These are phyloP conservation scores for Danaus chrysippus DNA, from an alignment of 2,888 invertebrate species.

Conservation along the genomic window DNA sequence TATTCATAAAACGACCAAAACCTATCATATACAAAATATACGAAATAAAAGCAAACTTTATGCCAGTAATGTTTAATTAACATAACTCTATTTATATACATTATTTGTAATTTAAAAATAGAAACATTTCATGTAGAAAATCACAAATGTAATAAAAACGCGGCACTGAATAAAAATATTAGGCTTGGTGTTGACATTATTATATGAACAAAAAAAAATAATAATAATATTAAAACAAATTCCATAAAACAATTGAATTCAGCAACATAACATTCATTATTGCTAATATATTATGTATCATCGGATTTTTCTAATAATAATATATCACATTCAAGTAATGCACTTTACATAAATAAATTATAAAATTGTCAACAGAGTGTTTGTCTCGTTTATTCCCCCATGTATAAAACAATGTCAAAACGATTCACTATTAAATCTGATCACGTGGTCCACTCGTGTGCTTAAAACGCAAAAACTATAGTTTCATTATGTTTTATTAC, in stretches of 20 bases:
- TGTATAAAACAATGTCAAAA: conserved; percentile 72
- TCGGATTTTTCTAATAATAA: conserved; percentile 49
- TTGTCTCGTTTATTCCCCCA: conserved; percentile 64
- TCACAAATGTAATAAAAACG: conserved; percentile 67
- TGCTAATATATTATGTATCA: conserved; percentile 46
- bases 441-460: conserved; percentile 75
- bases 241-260: conserved; percentile 50
- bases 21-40: no score
- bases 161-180: conserved; percentile 58
- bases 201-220: conserved; percentile 38
- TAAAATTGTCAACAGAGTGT: conserved; percentile 72
- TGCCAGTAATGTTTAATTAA: conserved; percentile 75
- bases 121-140: conserved; percentile 70
- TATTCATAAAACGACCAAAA: no score
- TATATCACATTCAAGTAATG: conserved; percentile 71
- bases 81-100: conserved; percentile 72
- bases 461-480: conserved; percentile 67
- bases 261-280: conserved; percentile 54
- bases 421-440: conserved; percentile 70
- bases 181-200: conserved; percentile 64
- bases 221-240: conserved; percentile 40
- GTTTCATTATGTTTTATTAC: conserved; percentile 57
- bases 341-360: conserved; percentile 78
- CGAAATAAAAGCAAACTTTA: conserved; percentile 42
- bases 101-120: conserved; percentile 74